These are phyloP conservation scores for Carpatolechia fugitivella DNA, from an alignment of 2,888 invertebrate species.

Conservation along the genomic window DNA sequence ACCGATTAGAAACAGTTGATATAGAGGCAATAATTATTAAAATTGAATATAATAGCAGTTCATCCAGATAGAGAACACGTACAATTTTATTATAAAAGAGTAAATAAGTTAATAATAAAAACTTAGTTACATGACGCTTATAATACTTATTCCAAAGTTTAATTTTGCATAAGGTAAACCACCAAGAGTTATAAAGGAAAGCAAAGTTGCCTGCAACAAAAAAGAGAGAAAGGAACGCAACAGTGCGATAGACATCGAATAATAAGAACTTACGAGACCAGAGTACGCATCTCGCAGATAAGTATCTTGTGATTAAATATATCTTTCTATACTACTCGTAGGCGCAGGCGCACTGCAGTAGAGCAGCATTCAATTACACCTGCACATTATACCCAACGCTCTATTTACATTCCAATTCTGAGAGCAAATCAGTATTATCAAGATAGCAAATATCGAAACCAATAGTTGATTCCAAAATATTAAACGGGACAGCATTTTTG, in stretches of 20 bases:
- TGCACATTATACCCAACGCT: slow-evolving; percentile 2
- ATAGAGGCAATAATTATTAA: background rate
- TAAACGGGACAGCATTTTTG: no score
- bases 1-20: background rate
- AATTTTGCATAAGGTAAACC: no score
- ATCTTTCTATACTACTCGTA: background rate
- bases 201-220: background rate
- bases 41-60: background rate
- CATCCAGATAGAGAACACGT: background rate
- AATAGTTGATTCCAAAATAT: no score
- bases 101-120: no score
- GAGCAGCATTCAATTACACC: slow-evolving; percentile 5
- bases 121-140: no score
- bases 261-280: slow-evolving; percentile 1
- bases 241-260: slow-evolving; percentile 4
- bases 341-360: background rate
- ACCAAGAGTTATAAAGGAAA: background rate
- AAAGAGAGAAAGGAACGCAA: background rate
- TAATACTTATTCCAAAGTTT: no score
- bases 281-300: slow-evolving; percentile 10
- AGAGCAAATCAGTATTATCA: background rate
- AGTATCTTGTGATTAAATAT: slow-evolving; percentile 8
- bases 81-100: no score
- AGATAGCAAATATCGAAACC: background rate
- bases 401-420: slow-evolving; percentile 4